phyloP scores from a whole-genome alignment of 2,113 vertebrate species.

The Nothobranchius furzeri region DNA sequence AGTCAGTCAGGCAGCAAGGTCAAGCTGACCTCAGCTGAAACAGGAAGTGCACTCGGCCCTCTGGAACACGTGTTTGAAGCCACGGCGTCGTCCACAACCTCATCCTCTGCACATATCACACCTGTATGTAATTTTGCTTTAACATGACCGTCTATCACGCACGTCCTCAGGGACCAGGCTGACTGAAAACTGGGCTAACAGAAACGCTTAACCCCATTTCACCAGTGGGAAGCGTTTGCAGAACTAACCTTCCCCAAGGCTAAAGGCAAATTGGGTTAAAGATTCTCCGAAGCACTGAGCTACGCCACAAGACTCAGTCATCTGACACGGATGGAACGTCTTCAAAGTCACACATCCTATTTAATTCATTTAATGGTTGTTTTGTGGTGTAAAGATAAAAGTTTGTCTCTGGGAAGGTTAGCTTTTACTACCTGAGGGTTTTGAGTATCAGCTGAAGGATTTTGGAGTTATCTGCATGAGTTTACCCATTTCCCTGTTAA shows the following conservation, averaged over 20 bases:
- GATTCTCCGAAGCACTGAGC: conserved; percentile 25
- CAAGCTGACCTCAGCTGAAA: conserved; percentile 53
- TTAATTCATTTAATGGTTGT: too few species aligned
- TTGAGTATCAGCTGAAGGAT: too few species aligned
- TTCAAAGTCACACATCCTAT: neutral
- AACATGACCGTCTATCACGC: conserved; percentile 52
- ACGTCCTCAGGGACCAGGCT: conserved; percentile 47
- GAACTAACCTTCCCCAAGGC: conserved; percentile 69
- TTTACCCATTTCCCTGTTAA: too few species aligned
- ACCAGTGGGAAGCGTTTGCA: conserved; percentile 54
- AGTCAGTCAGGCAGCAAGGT: conserved; percentile 60
- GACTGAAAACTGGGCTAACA: conserved; percentile 60
- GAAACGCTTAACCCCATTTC: conserved; percentile 70
- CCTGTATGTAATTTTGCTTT: conserved; percentile 31
- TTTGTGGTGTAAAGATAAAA: too few species aligned
- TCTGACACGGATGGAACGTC: neutral
- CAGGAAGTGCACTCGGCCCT: conserved; percentile 41
- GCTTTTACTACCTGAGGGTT: too few species aligned
- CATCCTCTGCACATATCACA: conserved; percentile 9
- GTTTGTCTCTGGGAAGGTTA: too few species aligned
- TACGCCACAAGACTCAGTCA: neutral
- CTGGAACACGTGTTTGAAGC: conserved; percentile 41
- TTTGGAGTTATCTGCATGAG: too few species aligned
- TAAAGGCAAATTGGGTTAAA: conserved; percentile 62
- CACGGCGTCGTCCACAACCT: conserved; percentile 24